Percentiles rank a stretch among this genome's conserved stretches.
Conservation (phyloP, 1,140 invertebrate species). For the Drosophila malerkotliana region DNA sequence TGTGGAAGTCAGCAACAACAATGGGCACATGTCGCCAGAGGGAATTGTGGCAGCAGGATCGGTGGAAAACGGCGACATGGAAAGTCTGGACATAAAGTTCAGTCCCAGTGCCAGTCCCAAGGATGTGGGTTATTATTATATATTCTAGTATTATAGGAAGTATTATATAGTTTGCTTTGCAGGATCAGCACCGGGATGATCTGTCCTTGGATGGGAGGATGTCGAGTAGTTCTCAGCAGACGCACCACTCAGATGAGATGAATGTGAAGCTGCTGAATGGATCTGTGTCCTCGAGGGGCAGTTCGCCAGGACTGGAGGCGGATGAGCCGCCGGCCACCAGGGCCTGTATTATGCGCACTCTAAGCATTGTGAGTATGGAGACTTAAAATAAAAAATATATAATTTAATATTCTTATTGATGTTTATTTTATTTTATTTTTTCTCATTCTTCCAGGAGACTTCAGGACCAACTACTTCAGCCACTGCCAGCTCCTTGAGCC, state of each 20-base stretch:
- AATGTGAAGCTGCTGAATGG: slow-evolving; percentile 74
- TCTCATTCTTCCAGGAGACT: slow-evolving; percentile 56
- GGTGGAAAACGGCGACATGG: slow-evolving; percentile 59
- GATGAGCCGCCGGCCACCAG: slow-evolving; percentile 70
- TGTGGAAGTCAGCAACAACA: slow-evolving; percentile 29
- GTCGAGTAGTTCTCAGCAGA: slow-evolving; percentile 68
- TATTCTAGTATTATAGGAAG: background rate
- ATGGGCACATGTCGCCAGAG: slow-evolving; percentile 61
- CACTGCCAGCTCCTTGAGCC: slow-evolving; percentile 61
- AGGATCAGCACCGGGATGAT: slow-evolving; percentile 74
- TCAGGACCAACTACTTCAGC: slow-evolving; percentile 37
- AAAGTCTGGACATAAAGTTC: slow-evolving; percentile 77
- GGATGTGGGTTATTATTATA: slow-evolving; percentile 53
- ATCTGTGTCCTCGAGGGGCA: slow-evolving; percentile 79
- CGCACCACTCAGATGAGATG: slow-evolving; percentile 75
- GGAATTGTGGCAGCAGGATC: slow-evolving; percentile 23
- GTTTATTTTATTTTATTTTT: background rate
- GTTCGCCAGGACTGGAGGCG: slow-evolving; percentile 71
- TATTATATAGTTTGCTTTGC: slow-evolving; percentile 28
- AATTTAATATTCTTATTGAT: background rate
- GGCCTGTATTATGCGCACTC: slow-evolving; percentile 85
- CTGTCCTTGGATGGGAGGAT: slow-evolving; percentile 72
- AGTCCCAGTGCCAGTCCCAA: slow-evolving; percentile 73
- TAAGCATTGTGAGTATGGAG: slow-evolving; percentile 86
- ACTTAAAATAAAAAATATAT: background rate